Evolutionary conservation across 2,113 vertebrate genomes (phyloP), one percentile per base, ranked within the genome.

Genomic region (Paratilapia polleni): DNA sequence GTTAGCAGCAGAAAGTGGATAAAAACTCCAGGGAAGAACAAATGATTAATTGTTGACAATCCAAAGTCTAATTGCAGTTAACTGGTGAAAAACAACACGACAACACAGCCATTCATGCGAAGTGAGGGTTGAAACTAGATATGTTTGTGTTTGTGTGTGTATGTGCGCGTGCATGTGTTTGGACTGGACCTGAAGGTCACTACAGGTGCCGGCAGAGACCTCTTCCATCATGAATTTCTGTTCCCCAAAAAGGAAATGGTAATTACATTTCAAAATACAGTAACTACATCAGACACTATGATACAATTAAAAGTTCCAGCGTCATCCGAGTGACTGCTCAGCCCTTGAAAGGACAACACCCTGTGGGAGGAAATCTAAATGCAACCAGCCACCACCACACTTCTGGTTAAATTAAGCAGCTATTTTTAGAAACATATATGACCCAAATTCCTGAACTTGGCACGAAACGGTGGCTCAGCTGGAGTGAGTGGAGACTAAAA

Each of bases 21-120:
- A 81, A 73, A 92, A 85, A 84, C 84, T 85, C 85, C 81, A 83
- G 78, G 75, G 82, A 63, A 82, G 82, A 91, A 79, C 89, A 83
- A 66, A 74, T 81, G 88, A 92, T 87, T 89, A 86, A 82, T 84
- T 85, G 90, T 84, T 85, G 76, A 89, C 88, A 88, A 90, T 92
- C 66, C 77, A 49, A 86, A 73, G 38, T 83, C 80, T 93, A 86
- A 91, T 92, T 90, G 85, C 80, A 78, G 88, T 84, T 80, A 93
- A 90, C 83, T 76, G 58, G 68, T 41, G 84, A 49, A 88, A 85
- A 82, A 86, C 58, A 87, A 34, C 77, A 66, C 54, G 80, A 73
- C 76, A 57, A 56, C 77, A 74, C 34, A 70, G 28, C 15, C 31
- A 79, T 73, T 84, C 66, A 80, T 74, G 87, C 2, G 19, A 81